A percentile compares a stretch with the other conserved stretches of the same genome.
phyloP scores from a whole-genome alignment of 2,113 vertebrate genomes.

The Enhydra lutris region DNA sequence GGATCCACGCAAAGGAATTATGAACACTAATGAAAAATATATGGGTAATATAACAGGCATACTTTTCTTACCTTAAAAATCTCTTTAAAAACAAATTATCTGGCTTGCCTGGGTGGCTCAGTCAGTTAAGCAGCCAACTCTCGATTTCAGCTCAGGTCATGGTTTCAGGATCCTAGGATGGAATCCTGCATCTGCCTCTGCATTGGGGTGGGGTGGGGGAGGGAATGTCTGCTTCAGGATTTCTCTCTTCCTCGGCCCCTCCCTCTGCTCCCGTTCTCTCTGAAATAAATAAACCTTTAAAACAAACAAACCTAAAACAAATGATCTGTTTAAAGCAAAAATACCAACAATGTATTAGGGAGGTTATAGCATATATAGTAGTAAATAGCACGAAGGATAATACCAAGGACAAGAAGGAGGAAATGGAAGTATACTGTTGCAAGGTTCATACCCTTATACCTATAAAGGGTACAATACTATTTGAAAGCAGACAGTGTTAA shows the following conservation, averaged over 20 bases:
- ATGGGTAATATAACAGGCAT: neutral
- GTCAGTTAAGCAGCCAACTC: neutral
- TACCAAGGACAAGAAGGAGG: neutral
- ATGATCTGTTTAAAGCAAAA: neutral
- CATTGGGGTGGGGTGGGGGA: too few relatives aligned
- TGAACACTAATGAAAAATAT: neutral
- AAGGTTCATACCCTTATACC: neutral
- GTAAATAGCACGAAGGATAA: neutral
- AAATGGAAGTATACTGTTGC: neutral
- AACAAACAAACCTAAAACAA: neutral
- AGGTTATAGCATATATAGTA: neutral
- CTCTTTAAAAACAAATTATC: neutral
- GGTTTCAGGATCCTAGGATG: neutral
- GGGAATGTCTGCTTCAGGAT: neutral
- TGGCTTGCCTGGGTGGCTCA: neutral
- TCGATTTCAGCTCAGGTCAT: neutral
- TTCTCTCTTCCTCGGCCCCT: neutral
- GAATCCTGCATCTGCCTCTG: neutral
- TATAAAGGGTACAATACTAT: neutral
- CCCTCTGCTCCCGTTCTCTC: neutral
- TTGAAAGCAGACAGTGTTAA: neutral
- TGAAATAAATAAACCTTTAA: neutral
- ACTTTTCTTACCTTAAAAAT: neutral
- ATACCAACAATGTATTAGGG: neutral
- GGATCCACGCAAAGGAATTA: neutral